Evolutionary conservation across 2,113 vertebrate genomes (phyloP), one percentile per base, ranked within the genome.

Genomic region (Manacus vitellinus): DNA sequence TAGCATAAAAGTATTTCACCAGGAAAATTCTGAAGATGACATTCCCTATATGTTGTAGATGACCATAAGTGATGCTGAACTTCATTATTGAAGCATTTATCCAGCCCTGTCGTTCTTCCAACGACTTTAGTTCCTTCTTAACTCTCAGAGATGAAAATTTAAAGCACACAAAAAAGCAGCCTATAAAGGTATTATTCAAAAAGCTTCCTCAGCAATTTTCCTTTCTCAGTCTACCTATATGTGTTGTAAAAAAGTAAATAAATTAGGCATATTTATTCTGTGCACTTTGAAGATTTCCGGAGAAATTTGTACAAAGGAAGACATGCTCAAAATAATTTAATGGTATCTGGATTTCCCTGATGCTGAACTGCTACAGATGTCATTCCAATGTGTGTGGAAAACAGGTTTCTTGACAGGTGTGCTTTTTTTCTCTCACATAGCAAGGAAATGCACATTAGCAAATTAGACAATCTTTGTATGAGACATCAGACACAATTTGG

Each of bases 391-490:
- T 63, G 44, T 87, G 46, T 94, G 81, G 79, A 94, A 96, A 95
- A 21, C 94, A 96, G 94, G 44, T 97, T 97, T 92, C 83, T 81
- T 95, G 84, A 81, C 96, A 98, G 96, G 95, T 97, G 91, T 96
- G 77, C 65, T 87, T 95, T 85, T 85, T 73, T 73, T 65, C 73
- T 78, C 41, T 73, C 73, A 31, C 46, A 52, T 14, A 91, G 81
- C 75, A 92, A 93, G 39, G 71, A 95, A 95, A 96, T 61, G 76
- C 89, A 44, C 75, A 39, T 94, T 97, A 95, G 58, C 89, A 80
- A 88, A 96, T 97, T 91, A 97, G 95, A 31, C 52, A 66, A 75
- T 91, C 79, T 93, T 95, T 92, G 79, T 44, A 14, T 77, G 78
- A 97, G 74, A 78, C 72, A 94, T 94, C 84, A 93, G 91, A 94